phyloP scores from a whole-genome alignment of 2,113 vertebrate species.

The Corythornis cristatus region DNA sequence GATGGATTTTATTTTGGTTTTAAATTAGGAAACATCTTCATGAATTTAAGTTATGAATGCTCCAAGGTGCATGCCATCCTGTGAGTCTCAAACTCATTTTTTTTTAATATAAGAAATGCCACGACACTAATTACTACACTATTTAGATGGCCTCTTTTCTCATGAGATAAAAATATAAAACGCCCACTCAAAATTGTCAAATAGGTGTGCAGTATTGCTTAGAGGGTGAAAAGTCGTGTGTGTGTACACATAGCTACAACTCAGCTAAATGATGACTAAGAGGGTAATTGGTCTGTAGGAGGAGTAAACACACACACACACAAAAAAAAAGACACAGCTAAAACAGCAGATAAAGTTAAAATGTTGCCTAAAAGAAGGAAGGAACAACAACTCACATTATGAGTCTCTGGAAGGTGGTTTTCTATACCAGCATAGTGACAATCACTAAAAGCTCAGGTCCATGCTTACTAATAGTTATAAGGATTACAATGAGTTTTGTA shows the following conservation, averaged over 20 bases:
- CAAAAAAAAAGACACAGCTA: not conserved
- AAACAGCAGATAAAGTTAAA: not conserved
- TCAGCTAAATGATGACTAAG: not conserved
- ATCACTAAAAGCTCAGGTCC: not conserved
- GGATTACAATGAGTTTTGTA: not conserved
- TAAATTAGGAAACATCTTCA: not conserved
- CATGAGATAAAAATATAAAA: not conserved
- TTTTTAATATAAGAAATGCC: not conserved
- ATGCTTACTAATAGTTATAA: not conserved
- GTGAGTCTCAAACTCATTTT: not conserved
- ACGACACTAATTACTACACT: not conserved
- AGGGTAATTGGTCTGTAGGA: not conserved
- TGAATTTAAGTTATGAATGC: not conserved
- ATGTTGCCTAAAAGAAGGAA: not conserved
- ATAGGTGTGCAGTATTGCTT: not conserved
- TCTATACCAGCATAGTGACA: not conserved
- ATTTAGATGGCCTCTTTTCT: not conserved
- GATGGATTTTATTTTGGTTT: not conserved
- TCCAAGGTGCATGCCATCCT: not conserved
- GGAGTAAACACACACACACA: not conserved
- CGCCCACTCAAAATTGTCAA: not conserved
- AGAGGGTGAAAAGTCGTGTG: not conserved
- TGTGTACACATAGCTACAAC: not conserved
- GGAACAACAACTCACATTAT: not conserved
- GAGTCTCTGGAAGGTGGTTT: not conserved